A percentile compares a stretch with the other conserved stretches of the same genome.
These are phyloP conservation scores for Columbina picui DNA, from an alignment of 2,113 vertebrate genomes.

Conservation along the genomic window DNA sequence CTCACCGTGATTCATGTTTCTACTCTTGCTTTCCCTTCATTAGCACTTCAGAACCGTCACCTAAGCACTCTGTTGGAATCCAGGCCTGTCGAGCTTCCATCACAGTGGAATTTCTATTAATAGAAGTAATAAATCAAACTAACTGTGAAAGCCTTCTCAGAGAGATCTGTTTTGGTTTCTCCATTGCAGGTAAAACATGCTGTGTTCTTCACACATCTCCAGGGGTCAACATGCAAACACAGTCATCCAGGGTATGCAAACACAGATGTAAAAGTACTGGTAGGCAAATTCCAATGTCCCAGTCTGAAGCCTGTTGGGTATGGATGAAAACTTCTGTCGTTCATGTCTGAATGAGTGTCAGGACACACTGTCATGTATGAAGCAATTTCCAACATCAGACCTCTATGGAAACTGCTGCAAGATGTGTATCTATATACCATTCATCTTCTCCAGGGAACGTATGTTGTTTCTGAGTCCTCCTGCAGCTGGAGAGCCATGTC, in stretches of 20 bases:
- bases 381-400: neutral
- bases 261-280: neutral
- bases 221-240: neutral
- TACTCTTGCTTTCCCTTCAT: neutral
- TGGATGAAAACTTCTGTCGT: neutral
- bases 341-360: neutral
- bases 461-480: neutral
- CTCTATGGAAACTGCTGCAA: neutral
- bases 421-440: fast-evolving
- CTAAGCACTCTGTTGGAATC: neutral
- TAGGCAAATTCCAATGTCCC: neutral
- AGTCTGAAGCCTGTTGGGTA: neutral
- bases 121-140: neutral
- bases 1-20: neutral
- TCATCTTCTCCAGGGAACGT: neutral
- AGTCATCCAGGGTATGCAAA: neutral
- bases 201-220: neutral
- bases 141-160: neutral
- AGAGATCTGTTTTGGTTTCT: neutral
- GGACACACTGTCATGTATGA: neutral
- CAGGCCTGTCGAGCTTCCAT: neutral
- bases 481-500: neutral
- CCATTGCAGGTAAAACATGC: neutral
- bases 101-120: neutral
- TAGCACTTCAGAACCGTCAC: neutral